Conservation (phyloP, 2,888 invertebrate species). For the Tetrapedia diversipes region DNA sequence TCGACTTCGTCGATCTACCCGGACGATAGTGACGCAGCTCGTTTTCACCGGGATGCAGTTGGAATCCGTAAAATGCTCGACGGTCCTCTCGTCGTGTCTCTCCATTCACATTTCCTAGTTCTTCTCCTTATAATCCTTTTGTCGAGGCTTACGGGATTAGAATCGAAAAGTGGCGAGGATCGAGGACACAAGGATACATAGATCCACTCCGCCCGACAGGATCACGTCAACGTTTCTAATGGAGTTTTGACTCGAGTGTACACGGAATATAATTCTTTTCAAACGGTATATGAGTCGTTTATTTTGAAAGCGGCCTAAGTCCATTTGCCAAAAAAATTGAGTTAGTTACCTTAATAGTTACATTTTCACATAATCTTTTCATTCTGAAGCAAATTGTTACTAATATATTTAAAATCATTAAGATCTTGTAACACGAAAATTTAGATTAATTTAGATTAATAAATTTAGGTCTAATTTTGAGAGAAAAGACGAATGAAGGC, state of each 20-base stretch:
- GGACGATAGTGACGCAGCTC: conserved; percentile 72
- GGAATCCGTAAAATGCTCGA: conserved; percentile 68
- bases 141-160: conserved; percentile 37
- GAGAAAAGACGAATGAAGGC: too few relatives aligned
- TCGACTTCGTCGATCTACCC: conserved; percentile 59
- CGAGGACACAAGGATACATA: conserved; percentile 11
- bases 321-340: too few relatives aligned
- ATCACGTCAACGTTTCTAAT: conserved; percentile 43
- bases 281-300: too few relatives aligned
- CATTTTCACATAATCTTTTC: too few relatives aligned
- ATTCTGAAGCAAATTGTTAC: too few relatives aligned
- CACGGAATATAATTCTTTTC: too few relatives aligned
- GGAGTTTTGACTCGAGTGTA: background rate
- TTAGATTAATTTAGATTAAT: too few relatives aligned
- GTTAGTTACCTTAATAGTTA: too few relatives aligned
- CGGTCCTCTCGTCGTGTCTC: conserved; percentile 11
- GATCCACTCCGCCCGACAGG: conserved; percentile 15
- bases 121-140: conserved; percentile 1
- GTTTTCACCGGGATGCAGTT: conserved; percentile 69
- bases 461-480: too few relatives aligned
- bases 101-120: background rate
- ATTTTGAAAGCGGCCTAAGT: too few relatives aligned
- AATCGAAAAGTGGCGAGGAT: conserved; percentile 37
- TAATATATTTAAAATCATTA: too few relatives aligned
- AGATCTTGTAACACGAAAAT: too few relatives aligned